phyloP scores from a whole-genome alignment of 1,140 invertebrate species.

The Acromyrmex charruanus region DNA sequence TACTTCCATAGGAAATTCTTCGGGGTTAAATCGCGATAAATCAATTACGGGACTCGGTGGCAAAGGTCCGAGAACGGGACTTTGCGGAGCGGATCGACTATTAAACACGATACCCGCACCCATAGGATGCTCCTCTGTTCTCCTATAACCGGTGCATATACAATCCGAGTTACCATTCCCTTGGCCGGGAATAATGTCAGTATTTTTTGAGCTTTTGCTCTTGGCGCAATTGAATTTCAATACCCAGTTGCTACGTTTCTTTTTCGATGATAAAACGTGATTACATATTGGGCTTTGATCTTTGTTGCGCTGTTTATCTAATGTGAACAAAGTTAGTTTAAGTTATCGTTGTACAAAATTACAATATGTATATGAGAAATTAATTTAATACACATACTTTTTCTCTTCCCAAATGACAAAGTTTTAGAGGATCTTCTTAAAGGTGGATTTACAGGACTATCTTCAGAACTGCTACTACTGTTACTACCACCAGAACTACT shows the following conservation, averaged over 20 bases:
- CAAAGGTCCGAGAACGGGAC: constrained; percentile 80
- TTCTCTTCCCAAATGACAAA: constrained; percentile 84
- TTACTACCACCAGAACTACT: constrained; percentile 83
- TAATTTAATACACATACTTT: constrained; percentile 74
- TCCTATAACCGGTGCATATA: constrained; percentile 88
- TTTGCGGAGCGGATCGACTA: constrained; percentile 82
- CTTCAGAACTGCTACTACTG: constrained; percentile 84
- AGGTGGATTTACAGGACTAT: constrained; percentile 83
- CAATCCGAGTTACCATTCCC: constrained; percentile 87
- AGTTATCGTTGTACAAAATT: not conserved
- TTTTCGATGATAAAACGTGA: constrained; percentile 85
- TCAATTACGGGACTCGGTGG: constrained; percentile 87
- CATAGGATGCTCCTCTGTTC: constrained; percentile 88
- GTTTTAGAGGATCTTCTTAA: constrained; percentile 85
- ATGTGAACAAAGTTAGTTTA: not conserved
- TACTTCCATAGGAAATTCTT: constrained; percentile 88
- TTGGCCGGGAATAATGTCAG: constrained; percentile 84
- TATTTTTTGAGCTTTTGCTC: constrained; percentile 86
- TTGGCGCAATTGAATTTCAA: constrained; percentile 88
- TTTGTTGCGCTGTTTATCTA: constrained; percentile 84
- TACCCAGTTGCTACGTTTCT: constrained; percentile 89
- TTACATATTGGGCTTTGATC: constrained; percentile 84
- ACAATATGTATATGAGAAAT: not conserved
- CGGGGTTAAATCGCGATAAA: constrained; percentile 88
- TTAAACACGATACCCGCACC: constrained; percentile 87